Evolutionary conservation across 2,797 vertebrate species (phyloP).

Genomic region (Tangara arthus): DNA sequence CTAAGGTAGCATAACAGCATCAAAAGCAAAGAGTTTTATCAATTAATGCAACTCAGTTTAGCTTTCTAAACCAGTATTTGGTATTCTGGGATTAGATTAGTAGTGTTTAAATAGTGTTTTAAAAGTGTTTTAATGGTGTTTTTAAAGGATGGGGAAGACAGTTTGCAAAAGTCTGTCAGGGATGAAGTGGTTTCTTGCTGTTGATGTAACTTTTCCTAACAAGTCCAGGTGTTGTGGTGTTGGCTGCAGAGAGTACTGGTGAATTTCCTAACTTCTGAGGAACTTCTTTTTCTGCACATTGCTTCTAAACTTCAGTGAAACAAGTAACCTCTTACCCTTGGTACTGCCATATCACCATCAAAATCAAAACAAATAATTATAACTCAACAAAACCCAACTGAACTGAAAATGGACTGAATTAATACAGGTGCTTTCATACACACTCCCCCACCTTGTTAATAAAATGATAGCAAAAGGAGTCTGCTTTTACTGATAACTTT

Average conservation of each 20-base stretch:
- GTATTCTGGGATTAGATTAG: not conserved
- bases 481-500: not conserved
- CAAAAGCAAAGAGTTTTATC: not conserved
- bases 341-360: not conserved
- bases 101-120: not conserved
- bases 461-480: not conserved
- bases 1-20: not conserved
- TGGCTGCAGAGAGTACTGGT: not conserved
- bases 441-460: not conserved
- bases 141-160: not conserved
- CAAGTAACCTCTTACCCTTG: rapidly evolving
- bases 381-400: not conserved
- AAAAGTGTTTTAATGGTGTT: not conserved
- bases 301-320: not conserved
- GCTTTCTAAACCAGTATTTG: not conserved
- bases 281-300: not conserved
- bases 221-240: not conserved
- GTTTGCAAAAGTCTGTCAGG: not conserved
- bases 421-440: not conserved
- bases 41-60: not conserved
- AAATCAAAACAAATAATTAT: not conserved
- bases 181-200: not conserved
- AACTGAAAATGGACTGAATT: not conserved
- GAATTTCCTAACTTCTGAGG: not conserved
- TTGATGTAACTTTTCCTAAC: not conserved